Evolutionary conservation across 2,797 vertebrate species (phyloP).

Genomic region (Numenius phaeopus): DNA sequence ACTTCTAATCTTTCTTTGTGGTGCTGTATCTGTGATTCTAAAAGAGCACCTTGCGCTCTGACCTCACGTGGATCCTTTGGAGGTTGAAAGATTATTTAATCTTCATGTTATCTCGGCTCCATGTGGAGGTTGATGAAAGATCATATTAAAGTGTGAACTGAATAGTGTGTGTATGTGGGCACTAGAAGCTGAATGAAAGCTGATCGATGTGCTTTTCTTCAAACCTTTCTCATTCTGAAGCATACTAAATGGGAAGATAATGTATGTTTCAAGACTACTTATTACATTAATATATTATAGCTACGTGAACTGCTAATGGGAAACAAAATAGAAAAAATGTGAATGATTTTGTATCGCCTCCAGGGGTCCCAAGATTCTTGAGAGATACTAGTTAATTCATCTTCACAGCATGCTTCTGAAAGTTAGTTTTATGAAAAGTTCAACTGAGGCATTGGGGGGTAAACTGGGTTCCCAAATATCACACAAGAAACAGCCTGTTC

Average conservation of each 20-base stretch:
- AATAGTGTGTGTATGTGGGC: not conserved
- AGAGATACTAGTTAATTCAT: not conserved
- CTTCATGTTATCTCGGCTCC: not conserved
- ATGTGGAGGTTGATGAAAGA: not conserved
- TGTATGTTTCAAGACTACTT: not conserved
- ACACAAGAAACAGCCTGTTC: accelerated
- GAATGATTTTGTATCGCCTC: not conserved
- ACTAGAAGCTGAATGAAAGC: not conserved
- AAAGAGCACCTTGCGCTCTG: not conserved
- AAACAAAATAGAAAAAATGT: not conserved
- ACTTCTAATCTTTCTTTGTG: not conserved
- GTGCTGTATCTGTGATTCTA: not conserved
- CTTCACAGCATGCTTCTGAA: not conserved
- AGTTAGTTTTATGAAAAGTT: not conserved
- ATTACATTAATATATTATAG: not conserved
- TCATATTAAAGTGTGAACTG: not conserved
- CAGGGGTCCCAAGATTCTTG: not conserved
- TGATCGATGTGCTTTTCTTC: not conserved
- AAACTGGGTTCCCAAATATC: not conserved
- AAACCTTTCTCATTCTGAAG: not conserved
- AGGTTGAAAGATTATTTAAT: not conserved
- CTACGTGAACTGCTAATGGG: not conserved
- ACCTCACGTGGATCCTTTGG: not conserved
- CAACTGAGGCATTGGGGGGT: not conserved
- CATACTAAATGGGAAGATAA: not conserved